Base-by-base conservation (phyloP, 2,113 vertebrate genomes). In the Aptenodytes patagonicus region DNA sequence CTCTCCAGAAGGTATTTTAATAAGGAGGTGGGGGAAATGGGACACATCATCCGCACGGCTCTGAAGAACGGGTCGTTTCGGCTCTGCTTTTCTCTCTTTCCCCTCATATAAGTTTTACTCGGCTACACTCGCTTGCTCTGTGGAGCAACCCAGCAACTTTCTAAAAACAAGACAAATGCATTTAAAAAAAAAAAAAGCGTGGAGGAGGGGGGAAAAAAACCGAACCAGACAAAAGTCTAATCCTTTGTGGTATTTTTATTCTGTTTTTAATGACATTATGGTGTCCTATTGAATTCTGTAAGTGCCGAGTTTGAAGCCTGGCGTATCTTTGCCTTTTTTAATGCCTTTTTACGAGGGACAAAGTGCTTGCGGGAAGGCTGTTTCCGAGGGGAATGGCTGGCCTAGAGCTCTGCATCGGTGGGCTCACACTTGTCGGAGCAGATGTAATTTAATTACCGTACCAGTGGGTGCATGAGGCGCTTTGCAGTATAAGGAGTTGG, bases 21-120 rank as follows among this genome's bases (percentile, higher is more conserved):
- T 96, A 94, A 91, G 93, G 94, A 95, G 94, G 90, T 96, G 95
- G 93, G 92, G 96, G 94, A 97, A 97, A 97, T 95, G 94, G 94
- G 91, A 95, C 89, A 91, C 94, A 94, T 94, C 94, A 93, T 96
- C 90, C 73, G 11, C 0, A 1, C 8, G 0, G 83, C 92, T 66
- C 93, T 6, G 22, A 42, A 32, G 81, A 68, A 16, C 3, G 28
- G 44, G 42, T 83, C 28, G 8, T 80, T 85, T 79, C 8, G 10
- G 36, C 44, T 87, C 83, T 18, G 72, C 75, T 72, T 88, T 80
- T 61, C 86, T 72, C 57, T 52, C 25, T 62, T 66, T 15, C 44
- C 44, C 36, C 62, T 54, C 15, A 1, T 4, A 24, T 28, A 32
- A 87, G 65, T 71, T 91, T 66, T 54, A 11, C 44, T 54, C 11